phyloP scores from a whole-genome alignment of 2,113 vertebrate genomes.

The Nerophis ophidion region DNA sequence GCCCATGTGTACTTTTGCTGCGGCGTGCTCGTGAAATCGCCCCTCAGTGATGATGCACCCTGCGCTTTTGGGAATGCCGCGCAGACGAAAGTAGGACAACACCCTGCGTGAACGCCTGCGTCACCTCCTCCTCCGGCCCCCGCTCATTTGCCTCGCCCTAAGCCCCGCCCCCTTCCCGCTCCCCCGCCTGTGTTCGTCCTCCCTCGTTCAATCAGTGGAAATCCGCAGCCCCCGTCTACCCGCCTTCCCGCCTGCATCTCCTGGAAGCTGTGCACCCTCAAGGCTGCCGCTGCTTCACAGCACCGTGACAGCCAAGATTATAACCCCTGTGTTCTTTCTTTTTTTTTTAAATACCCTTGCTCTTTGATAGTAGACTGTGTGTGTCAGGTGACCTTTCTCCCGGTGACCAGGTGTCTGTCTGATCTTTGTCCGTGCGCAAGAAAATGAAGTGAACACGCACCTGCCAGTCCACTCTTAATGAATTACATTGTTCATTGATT shows the following conservation, averaged over 20 bases:
- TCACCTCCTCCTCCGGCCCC: slow-evolving; percentile 13
- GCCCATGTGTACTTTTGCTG: too few species aligned
- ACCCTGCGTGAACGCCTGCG: slow-evolving; percentile 22
- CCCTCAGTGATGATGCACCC: neutral
- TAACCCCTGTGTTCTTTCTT: neutral
- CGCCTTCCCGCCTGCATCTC: slow-evolving; percentile 1
- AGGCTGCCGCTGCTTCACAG: slow-evolving; percentile 16
- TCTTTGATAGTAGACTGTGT: neutral
- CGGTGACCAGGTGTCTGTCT: neutral
- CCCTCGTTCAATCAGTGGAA: slow-evolving; percentile 7
- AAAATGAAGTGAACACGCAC: too few species aligned
- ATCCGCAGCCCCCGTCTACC: slow-evolving; percentile 5
- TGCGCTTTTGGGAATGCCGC: slow-evolving; percentile 29
- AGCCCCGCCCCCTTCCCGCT: neutral
- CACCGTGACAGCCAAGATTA: too few species aligned
- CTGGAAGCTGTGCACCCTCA: slow-evolving; percentile 23
- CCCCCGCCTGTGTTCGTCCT: slow-evolving; percentile 7
- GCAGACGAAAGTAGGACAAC: slow-evolving; percentile 42
- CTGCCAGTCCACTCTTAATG: too few species aligned
- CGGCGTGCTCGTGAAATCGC: neutral
- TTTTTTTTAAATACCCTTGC: slow-evolving; percentile 1
- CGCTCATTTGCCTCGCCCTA: slow-evolving; percentile 17
- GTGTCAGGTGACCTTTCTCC: slow-evolving; percentile 3
- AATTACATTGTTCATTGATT: too few species aligned
- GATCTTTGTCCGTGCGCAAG: too few species aligned